These are phyloP conservation scores for Cygnus atratus DNA, from an alignment of 2,113 vertebrate genomes.

Conservation along the genomic window DNA sequence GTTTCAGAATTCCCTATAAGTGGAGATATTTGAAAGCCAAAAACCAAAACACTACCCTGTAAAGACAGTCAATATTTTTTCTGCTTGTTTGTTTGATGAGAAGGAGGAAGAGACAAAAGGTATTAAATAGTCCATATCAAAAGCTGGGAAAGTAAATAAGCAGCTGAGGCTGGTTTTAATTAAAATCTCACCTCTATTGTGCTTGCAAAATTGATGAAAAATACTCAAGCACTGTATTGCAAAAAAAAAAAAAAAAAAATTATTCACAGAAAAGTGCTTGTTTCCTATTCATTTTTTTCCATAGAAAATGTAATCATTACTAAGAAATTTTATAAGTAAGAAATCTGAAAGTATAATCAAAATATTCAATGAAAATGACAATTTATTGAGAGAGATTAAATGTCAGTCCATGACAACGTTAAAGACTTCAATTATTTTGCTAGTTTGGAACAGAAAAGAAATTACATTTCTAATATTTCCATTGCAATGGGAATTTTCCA, in stretches of 20 bases:
- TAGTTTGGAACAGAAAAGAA: not conserved
- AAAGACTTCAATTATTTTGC: not conserved
- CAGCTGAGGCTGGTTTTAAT: not conserved
- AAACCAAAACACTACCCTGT: not conserved
- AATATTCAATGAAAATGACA: not conserved
- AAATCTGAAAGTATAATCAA: not conserved
- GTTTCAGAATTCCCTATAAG: not conserved
- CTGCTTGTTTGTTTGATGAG: not conserved
- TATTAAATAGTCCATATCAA: not conserved
- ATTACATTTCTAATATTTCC: not conserved
- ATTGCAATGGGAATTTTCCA: not conserved
- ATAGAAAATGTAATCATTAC: not conserved
- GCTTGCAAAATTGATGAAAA: not conserved
- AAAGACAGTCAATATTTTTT: not conserved
- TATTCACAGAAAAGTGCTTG: not conserved
- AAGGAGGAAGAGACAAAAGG: fast-evolving
- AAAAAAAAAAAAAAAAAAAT: not conserved
- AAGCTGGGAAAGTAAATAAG: not conserved
- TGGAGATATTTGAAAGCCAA: not conserved
- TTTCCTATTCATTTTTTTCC: not conserved
- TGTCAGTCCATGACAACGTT: not conserved
- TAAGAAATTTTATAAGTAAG: not conserved
- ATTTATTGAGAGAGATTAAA: not conserved
- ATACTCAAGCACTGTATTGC: not conserved
- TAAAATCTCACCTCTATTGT: not conserved